These are phyloP conservation scores for Alcis repandata DNA, from an alignment of 2,888 invertebrate genomes.

Conservation along the genomic window DNA sequence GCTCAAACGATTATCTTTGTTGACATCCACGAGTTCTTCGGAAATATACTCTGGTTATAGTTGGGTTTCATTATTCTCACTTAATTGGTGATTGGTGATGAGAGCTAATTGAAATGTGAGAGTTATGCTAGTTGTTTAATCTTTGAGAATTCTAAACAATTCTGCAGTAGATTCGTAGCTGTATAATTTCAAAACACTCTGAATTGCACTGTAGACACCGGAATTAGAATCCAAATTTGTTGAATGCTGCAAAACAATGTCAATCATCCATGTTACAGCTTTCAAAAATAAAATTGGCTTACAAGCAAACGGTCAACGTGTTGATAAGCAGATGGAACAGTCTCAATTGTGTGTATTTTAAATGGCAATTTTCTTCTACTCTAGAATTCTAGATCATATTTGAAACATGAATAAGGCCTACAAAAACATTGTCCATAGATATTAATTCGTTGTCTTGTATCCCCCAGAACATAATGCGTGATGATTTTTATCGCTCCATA, in stretches of 20 bases:
- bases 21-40: slow-evolving; percentile 25
- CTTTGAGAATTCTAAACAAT: not conserved
- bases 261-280: no score
- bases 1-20: slow-evolving; percentile 37
- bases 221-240: no score
- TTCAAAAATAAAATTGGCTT: no score
- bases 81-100: slow-evolving; percentile 14
- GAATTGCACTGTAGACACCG: no score
- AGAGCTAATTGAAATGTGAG: slow-evolving; percentile 20
- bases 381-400: not conserved
- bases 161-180: no score
- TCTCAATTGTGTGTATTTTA: no score
- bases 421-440: not conserved
- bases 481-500: slow-evolving; percentile 49
- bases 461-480: slow-evolving; percentile 38
- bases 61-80: slow-evolving; percentile 24
- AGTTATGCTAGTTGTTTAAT: not conserved
- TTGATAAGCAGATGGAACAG: no score
- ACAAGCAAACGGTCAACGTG: no score
- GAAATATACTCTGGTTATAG: slow-evolving; percentile 15
- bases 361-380: no score
- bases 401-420: no score
- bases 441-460: slow-evolving; percentile 18
- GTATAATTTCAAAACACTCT: no score
- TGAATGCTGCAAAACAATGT: no score